Base-by-base conservation (phyloP, 2,888 invertebrate species). In the Myopa tessellatipennis region DNA sequence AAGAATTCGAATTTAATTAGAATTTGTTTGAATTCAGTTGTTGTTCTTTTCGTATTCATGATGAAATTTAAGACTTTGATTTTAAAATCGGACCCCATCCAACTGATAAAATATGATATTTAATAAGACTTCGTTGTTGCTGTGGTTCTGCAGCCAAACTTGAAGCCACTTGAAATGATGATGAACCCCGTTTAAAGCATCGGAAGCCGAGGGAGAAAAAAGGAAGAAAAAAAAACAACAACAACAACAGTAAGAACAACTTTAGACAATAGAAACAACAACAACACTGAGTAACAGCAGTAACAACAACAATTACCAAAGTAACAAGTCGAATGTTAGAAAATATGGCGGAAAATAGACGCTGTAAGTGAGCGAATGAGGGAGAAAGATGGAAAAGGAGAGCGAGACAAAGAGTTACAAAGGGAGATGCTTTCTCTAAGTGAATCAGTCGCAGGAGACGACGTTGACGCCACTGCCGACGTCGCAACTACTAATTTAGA, bases 401-500 rank as follows among this genome's bases (percentile, higher is more conserved):
- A 38, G 38, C 14, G 65, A 34, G 38, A 14, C 3, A 16, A 8
- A 65, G 16, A 26, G 61, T 1, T 14, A 18, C 5, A 18, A 4
- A 18, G 26, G 34, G 61, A 26, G 34, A 26, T 26, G 61, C 10
- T n/a, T 45, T 45, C 10, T 45, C 45, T 45, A 6, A 45, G 45
- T 45, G 26, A 45, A 45, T 45, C 45, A 45, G 45, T 10, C 10
- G 45, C 10, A 45, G 45, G 6, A 6, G 45, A 45, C 10, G 45
- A 45, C 16, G 16, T 16, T 58, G 34, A n/a, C n/a, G 6, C 70
- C 10, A n/a, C 58, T 14, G 40, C 58, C 36, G 7, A 45, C 45
- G 45, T 45, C 45, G 58, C n/a, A 67, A 68, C 67, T 74, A 58
- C 74, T 74, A 67, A 74, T 67, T 74, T 67, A 74, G 74, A 74